These are phyloP conservation scores for Falco columbarius DNA, from an alignment of 2,797 vertebrate genomes.

Conservation along the genomic window DNA sequence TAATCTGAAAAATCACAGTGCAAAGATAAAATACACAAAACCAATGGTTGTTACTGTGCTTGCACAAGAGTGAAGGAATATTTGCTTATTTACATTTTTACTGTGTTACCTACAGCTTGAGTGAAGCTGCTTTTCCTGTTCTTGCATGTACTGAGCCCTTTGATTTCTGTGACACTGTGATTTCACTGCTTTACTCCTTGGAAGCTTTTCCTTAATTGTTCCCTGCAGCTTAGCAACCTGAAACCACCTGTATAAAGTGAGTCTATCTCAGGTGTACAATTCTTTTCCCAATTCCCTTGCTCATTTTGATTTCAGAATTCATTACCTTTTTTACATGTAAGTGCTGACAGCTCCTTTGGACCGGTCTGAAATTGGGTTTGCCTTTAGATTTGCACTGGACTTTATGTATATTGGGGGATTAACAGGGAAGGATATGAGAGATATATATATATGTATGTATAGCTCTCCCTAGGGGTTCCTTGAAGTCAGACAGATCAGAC, in stretches of 20 bases:
- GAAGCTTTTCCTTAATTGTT: not conserved
- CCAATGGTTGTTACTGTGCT: rapidly evolving
- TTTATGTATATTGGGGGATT: not conserved
- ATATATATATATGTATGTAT: no score
- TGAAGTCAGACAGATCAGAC: not conserved
- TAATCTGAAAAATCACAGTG: not conserved
- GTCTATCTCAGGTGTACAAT: not conserved
- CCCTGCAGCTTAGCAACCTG: conserved; percentile 7
- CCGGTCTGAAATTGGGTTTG: not conserved
- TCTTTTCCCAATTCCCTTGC: not conserved
- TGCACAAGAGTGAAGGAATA: not conserved
- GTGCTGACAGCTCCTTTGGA: not conserved
- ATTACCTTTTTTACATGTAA: not conserved
- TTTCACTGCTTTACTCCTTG: not conserved
- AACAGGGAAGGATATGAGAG: not conserved
- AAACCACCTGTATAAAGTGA: not conserved
- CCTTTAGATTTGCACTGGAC: not conserved
- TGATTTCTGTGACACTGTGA: not conserved
- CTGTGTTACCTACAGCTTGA: not conserved
- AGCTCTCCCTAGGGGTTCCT: not conserved
- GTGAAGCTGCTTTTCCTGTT: not conserved
- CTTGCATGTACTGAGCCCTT: not conserved
- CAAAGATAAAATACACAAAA: not conserved
- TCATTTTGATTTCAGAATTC: not conserved
- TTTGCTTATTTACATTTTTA: not conserved